phyloP scores from a whole-genome alignment of 2,797 vertebrate genomes.

The Oreochromis grahami region DNA sequence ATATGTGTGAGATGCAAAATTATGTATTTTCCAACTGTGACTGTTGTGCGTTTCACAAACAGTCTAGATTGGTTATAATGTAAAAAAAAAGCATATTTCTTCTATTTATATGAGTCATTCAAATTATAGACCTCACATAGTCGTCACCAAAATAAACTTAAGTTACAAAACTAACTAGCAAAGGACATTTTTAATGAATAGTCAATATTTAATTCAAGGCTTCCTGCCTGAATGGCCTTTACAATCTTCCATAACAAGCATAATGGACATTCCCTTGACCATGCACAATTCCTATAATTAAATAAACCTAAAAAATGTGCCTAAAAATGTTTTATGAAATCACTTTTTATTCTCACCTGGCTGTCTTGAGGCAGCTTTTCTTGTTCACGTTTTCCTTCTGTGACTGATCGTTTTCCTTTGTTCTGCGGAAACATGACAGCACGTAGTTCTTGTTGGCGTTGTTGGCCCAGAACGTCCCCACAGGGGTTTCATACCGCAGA shows the following conservation, averaged over 20 bases:
- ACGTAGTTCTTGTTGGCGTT: constrained; percentile 87
- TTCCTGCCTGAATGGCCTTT: neutral
- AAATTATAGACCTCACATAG: neutral
- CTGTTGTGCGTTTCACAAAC: neutral
- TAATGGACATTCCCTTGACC: neutral
- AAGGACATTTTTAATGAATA: neutral
- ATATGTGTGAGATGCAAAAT: neutral
- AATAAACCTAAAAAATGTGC: neutral
- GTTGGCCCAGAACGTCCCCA: constrained; percentile 93
- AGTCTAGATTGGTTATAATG: neutral
- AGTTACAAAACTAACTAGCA: neutral
- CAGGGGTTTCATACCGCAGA: constrained; percentile 88
- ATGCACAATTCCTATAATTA: neutral
- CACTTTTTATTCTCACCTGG: constrained; percentile 76
- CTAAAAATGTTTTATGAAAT: neutral
- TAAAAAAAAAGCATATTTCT: neutral
- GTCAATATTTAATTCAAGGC: neutral
- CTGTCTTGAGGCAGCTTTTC: constrained; percentile 90
- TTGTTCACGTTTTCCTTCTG: constrained; percentile 69
- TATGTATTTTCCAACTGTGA: neutral
- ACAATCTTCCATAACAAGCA: neutral
- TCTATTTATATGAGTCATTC: neutral
- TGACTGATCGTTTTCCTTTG: constrained; percentile 40
- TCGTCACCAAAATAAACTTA: neutral
- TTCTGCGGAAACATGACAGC: constrained; percentile 82